Base-by-base conservation (phyloP, 2,888 invertebrate genomes). In the Trichacis sp. region DNA sequence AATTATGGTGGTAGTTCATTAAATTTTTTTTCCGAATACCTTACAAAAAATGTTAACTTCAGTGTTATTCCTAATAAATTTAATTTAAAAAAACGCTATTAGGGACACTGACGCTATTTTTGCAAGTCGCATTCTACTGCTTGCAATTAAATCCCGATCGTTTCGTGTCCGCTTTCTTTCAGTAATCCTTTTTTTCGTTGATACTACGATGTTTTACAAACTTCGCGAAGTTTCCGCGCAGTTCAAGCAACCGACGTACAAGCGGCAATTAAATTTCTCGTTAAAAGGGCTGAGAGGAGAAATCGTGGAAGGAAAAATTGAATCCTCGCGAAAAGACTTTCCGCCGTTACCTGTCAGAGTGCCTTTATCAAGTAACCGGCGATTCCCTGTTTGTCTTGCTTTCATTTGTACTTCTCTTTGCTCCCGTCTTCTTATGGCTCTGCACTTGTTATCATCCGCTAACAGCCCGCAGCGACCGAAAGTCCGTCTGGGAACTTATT, bases 301-400 rank as follows among this genome's bases (percentile, higher is more conserved):
- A 33, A 33, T 33, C 11, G 33, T 11, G n/a, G 33, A 33, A 33
- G 33, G 36, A 38, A 51, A 48, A 56, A 62, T 45, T 42, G 56
- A 50, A 38, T 14, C 51, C 17, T 12, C 11, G 70, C 72, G 69
- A 73, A 66, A 72, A 74, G 75, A 33, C 33, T 6, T n/a, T 33
- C 33, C 33, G n/a, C 77, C 77, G 78, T 80, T 79, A 78, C 78
- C 80, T 78, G 76, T 79, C 79, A 78, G 77, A 73, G 76, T 45
- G 81, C 79, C 79, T 80, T 79, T 80, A 81, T 81, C 77, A 73
- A 72, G 70, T 73, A 62, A 69, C 73, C 71, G 52, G 70, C 70
- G 72, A 71, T 74, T 49, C 69, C 73, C 75, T 76, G 76, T 80
- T 77, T 77, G 77, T 79, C 78, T 80, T 74, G 64, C 71, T 62